These are phyloP conservation scores for Cotesia chilonis DNA, from an alignment of 1,140 invertebrate genomes.

Conservation along the genomic window DNA sequence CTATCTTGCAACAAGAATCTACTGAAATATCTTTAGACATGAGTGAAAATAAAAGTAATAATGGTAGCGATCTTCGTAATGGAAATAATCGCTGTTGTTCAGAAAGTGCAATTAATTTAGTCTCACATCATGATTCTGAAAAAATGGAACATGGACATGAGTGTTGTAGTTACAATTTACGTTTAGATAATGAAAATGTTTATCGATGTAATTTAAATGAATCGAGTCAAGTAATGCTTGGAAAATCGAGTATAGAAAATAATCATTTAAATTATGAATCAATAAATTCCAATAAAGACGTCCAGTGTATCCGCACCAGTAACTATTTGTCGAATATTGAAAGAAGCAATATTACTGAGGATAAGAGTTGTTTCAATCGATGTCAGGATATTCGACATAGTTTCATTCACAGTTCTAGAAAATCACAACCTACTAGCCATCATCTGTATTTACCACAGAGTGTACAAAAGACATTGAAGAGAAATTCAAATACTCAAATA, in stretches of 20 bases:
- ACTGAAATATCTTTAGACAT: slow-evolving; percentile 48
- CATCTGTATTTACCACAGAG: slow-evolving; percentile 43
- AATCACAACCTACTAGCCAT: slow-evolving; percentile 44
- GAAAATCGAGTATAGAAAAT: slow-evolving; percentile 39
- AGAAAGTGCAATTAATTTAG: slow-evolving; percentile 25
- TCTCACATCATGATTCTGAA: slow-evolving; percentile 33
- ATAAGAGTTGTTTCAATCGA: slow-evolving; percentile 13
- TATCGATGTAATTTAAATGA: slow-evolving; percentile 51
- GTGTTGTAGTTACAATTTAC: slow-evolving; percentile 35
- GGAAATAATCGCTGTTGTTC: slow-evolving; percentile 43
- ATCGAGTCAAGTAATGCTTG: slow-evolving; percentile 37
- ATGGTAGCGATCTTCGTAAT: slow-evolving; percentile 39
- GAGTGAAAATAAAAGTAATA: slow-evolving; percentile 41
- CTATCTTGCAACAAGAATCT: slow-evolving; percentile 47
- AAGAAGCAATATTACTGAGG: background rate
- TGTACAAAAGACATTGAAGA: slow-evolving; percentile 41
- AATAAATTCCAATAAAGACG: slow-evolving; percentile 26
- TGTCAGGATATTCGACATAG: slow-evolving; percentile 37
- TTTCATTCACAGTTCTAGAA: slow-evolving; percentile 49
- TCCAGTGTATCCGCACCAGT: slow-evolving; percentile 27
- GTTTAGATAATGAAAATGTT: slow-evolving; percentile 47
- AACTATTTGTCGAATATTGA: slow-evolving; percentile 19
- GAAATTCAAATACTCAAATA: slow-evolving; percentile 40
- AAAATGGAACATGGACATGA: slow-evolving; percentile 40
- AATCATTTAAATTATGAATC: slow-evolving; percentile 36